These are phyloP conservation scores for Euplexia lucipara DNA, from an alignment of 2,888 invertebrate genomes.

Conservation along the genomic window DNA sequence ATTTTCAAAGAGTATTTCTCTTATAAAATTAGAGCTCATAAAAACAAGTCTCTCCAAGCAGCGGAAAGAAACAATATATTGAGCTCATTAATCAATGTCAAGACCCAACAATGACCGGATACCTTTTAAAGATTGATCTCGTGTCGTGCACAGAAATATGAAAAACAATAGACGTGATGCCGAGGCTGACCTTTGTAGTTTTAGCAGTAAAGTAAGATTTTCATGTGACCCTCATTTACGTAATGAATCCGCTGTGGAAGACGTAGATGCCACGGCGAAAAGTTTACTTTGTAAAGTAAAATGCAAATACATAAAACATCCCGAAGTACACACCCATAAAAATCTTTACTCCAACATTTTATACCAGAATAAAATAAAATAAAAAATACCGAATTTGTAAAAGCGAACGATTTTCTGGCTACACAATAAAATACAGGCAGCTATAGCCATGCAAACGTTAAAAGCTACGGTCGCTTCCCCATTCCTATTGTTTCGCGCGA, in stretches of 20 bases:
- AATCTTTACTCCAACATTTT: conserved; percentile 52
- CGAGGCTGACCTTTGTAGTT: conserved; percentile 27
- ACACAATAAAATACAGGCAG: conserved; percentile 64
- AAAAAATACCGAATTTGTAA: conserved; percentile 60
- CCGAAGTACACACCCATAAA: conserved; percentile 41
- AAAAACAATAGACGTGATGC: conserved; percentile 53
- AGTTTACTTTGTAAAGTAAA: conserved; percentile 42
- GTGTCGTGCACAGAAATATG: conserved; percentile 64
- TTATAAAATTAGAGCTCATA: conserved; percentile 47
- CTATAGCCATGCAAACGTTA: conserved; percentile 71
- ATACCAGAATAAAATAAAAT: conserved; percentile 56
- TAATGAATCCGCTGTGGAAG: conserved; percentile 20
- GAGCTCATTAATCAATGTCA: conserved; percentile 81
- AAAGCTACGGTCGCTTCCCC: conserved; percentile 72
- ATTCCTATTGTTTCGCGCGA: conserved; percentile 80
- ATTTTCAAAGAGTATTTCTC: conserved; percentile 15
- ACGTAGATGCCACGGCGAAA: conserved; percentile 8
- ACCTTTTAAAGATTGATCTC: conserved; percentile 69
- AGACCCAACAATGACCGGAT: conserved; percentile 78
- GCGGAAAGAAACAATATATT: conserved; percentile 77
- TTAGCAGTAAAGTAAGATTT: conserved; percentile 10
- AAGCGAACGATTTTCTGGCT: conserved; percentile 61
- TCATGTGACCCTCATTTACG: conserved; percentile 6
- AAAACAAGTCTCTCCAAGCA: conserved; percentile 64
- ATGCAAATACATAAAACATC: conserved; percentile 46